These are phyloP conservation scores for Zeus faber DNA, from an alignment of 2,113 vertebrate genomes.

Conservation along the genomic window DNA sequence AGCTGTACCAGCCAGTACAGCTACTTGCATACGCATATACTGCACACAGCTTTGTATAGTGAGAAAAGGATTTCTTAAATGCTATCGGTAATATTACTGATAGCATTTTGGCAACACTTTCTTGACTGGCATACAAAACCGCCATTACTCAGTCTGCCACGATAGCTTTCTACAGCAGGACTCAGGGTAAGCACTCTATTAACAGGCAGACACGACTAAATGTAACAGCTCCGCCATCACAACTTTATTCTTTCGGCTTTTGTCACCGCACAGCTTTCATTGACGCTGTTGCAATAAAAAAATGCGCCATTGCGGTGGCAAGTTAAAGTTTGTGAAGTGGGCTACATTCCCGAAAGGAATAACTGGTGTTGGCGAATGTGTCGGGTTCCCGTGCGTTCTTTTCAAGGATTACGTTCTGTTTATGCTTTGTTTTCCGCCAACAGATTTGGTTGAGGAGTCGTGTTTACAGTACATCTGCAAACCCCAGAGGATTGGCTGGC, in stretches of 20 bases:
- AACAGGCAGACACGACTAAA: constrained; percentile 17
- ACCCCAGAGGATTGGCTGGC: constrained; percentile 12
- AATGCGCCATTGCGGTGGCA: constrained; percentile 1
- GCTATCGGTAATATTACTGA: constrained; percentile 18
- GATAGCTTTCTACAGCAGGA: constrained; percentile 29
- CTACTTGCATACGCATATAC: no score
- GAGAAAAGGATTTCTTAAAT: constrained; percentile 39
- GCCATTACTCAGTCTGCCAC: constrained; percentile 18
- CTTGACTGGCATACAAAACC: constrained; percentile 30
- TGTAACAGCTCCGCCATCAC: not conserved
- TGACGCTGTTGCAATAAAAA: constrained; percentile 3
- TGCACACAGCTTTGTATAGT: constrained; percentile 1
- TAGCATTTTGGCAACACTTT: constrained; percentile 35
- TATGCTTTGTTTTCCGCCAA: constrained; percentile 4
- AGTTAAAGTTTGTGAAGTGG: constrained; percentile 8
- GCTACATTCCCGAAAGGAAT: constrained; percentile 13
- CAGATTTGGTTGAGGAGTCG: not conserved
- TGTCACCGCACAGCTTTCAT: not conserved
- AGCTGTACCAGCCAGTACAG: no score
- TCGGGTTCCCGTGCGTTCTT: not conserved
- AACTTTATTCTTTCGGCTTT: not conserved
- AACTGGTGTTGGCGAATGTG: not conserved
- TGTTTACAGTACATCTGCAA: constrained; percentile 25
- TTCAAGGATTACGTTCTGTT: constrained; percentile 8
- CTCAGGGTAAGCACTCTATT: constrained; percentile 18